Evolutionary conservation across 2,113 vertebrate species (phyloP).

Genomic region (Melospiza melodia): DNA sequence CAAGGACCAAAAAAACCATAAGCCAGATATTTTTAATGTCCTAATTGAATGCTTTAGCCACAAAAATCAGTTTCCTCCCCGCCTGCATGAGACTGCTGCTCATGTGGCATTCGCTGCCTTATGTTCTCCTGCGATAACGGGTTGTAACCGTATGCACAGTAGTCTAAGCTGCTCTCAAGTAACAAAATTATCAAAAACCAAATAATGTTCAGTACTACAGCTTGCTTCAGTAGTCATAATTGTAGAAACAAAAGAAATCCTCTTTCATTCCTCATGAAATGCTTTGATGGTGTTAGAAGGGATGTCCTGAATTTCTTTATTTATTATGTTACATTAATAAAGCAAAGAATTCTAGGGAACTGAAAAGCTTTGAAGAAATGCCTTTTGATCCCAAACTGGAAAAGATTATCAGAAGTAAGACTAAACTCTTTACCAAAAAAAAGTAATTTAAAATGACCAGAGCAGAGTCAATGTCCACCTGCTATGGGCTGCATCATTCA

Average conservation of each 20-base stretch:
- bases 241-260: constrained; percentile 44
- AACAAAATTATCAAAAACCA: constrained; percentile 14
- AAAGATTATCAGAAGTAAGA: background rate
- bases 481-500: background rate
- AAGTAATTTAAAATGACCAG: background rate
- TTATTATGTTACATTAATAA: constrained; percentile 5
- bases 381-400: background rate
- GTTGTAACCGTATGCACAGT: background rate
- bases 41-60: background rate
- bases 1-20: background rate
- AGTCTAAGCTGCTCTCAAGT: constrained; percentile 25
- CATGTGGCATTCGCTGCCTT: background rate
- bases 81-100: background rate
- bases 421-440: background rate
- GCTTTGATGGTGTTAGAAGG: constrained; percentile 19
- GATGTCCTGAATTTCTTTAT: background rate
- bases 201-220: background rate
- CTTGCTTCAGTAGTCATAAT: constrained; percentile 1
- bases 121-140: background rate
- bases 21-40: background rate
- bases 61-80: background rate
- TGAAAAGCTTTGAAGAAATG: constrained; percentile 10
- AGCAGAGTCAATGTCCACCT: background rate
- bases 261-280: constrained; percentile 27
- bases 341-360: background rate